Conservation (phyloP, 2,797 vertebrate genomes). For the Thunnus albacares region DNA sequence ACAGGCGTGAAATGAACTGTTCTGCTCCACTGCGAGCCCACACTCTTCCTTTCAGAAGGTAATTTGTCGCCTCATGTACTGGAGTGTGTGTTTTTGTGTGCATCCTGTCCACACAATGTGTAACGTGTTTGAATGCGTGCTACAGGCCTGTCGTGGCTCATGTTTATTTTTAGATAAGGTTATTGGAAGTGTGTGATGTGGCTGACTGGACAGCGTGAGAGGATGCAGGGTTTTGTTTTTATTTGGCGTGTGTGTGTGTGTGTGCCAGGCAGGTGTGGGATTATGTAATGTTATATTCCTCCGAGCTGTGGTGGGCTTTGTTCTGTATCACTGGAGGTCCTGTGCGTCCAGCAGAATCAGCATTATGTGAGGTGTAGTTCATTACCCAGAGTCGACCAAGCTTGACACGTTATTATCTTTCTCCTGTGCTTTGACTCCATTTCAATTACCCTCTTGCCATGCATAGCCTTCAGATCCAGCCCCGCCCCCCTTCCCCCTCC, state of each 20-base stretch:
- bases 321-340: constrained; percentile 80
- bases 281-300: constrained; percentile 78
- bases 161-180: constrained; percentile 71
- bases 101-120: constrained; percentile 33
- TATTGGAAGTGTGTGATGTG: constrained; percentile 43
- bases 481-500: constrained; percentile 26
- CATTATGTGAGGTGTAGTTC: constrained; percentile 86
- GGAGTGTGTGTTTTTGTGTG: constrained; percentile 60
- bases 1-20: constrained; percentile 91
- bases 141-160: constrained; percentile 23
- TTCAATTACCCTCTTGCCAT: constrained; percentile 89
- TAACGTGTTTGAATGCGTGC: constrained; percentile 48
- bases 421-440: constrained; percentile 87
- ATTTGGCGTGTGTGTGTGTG: constrained; percentile 19
- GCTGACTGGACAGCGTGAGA: constrained; percentile 41
- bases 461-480: constrained; percentile 73
- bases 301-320: constrained; percentile 67
- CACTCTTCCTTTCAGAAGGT: constrained; percentile 85
- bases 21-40: constrained; percentile 84
- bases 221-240: constrained; percentile 55
- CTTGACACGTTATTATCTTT: constrained; percentile 90
- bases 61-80: constrained; percentile 86
- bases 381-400: constrained; percentile 85
- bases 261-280: constrained; percentile 56
- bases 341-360: constrained; percentile 83